phyloP scores from a whole-genome alignment of 2,888 invertebrate genomes.

The Napeogenes sylphis region DNA sequence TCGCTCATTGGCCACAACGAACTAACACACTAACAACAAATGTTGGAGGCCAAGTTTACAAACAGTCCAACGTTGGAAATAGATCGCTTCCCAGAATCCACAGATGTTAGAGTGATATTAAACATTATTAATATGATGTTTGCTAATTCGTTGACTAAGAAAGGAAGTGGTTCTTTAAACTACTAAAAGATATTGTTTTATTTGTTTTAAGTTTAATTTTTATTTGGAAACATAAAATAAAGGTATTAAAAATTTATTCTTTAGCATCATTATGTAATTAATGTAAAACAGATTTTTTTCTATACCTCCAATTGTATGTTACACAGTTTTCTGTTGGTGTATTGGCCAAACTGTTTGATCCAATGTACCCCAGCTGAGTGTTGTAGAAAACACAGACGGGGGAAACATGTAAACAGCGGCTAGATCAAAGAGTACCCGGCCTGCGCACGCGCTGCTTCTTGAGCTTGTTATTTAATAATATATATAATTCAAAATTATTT shows the following conservation, averaged over 20 bases:
- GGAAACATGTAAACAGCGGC: constrained; percentile 65
- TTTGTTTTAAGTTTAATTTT: too few species aligned
- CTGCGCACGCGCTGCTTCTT: constrained; percentile 27
- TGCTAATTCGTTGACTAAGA: neutral
- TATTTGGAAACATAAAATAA: too few species aligned
- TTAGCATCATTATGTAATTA: too few species aligned
- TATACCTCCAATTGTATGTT: too few species aligned
- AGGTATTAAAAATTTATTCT: too few species aligned
- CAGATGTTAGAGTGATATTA: constrained; percentile 9
- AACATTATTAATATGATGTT: neutral
- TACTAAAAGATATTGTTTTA: too few species aligned
- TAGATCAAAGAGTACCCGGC: constrained; percentile 58
- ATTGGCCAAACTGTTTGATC: constrained; percentile 24
- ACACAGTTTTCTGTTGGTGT: constrained; percentile 33
- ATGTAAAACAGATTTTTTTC: too few species aligned
- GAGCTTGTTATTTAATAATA: constrained; percentile 26
- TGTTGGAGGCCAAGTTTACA: constrained; percentile 23
- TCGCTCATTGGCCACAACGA: constrained; percentile 61
- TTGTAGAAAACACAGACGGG: constrained; percentile 63
- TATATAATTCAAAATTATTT: neutral
- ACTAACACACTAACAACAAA: constrained; percentile 35
- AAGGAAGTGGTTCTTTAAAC: too few species aligned
- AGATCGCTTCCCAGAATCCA: constrained; percentile 9
- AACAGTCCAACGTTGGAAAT: constrained; percentile 23
- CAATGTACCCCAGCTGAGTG: constrained; percentile 30